phyloP scores from a whole-genome alignment of 2,113 vertebrate genomes.

The Cyphomyrus plagiostoma region DNA sequence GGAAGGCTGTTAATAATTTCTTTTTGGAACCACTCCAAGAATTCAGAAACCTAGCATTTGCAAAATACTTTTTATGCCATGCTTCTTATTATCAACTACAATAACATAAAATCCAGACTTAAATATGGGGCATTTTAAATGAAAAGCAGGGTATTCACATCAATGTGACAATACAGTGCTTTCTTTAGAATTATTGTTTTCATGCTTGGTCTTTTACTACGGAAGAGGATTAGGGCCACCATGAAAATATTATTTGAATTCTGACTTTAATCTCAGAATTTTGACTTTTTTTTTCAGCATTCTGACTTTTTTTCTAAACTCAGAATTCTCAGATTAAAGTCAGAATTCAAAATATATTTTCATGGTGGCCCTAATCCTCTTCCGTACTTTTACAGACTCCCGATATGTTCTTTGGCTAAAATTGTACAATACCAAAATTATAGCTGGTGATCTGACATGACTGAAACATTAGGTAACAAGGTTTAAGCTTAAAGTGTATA shows the following conservation, averaged over 20 bases:
- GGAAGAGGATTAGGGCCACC: too few species aligned
- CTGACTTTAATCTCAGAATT: too few species aligned
- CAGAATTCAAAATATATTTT: too few species aligned
- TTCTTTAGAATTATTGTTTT: background rate
- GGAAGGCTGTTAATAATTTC: background rate
- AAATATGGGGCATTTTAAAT: background rate
- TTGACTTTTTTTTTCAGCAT: too few species aligned
- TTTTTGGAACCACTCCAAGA: background rate
- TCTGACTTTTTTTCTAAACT: too few species aligned
- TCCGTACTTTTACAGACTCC: background rate
- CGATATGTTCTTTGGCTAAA: background rate
- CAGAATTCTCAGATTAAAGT: too few species aligned
- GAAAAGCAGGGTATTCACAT: background rate
- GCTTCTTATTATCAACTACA: background rate
- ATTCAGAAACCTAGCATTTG: background rate
- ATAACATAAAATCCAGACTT: background rate
- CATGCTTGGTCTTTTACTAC: background rate
- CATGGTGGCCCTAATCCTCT: too few species aligned
- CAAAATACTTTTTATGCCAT: background rate
- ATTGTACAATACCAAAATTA: background rate
- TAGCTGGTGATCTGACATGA: background rate
- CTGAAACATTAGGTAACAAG: background rate
- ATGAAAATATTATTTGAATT: too few species aligned
- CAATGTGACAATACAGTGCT: background rate
- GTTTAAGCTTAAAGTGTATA: background rate